A percentile compares a stretch with the other conserved stretches of the same genome.
Evolutionary conservation across 2,888 invertebrate species (phyloP).

Genomic region (Prostheceraeus crozeri): DNA sequence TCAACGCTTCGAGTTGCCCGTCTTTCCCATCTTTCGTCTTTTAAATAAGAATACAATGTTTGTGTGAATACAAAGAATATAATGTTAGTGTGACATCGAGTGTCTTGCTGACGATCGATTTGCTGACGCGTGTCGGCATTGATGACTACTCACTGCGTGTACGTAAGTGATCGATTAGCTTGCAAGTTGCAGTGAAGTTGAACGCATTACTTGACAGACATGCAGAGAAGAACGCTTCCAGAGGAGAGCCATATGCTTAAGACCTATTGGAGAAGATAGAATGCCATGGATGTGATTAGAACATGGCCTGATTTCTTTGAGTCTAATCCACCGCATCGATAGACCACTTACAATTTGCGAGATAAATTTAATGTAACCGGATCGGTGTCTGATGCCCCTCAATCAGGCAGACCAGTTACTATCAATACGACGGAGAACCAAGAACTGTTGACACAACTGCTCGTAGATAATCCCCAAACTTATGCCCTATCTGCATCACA

Average conservation of each 20-base stretch:
- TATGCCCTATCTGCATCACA: constrained; percentile 18
- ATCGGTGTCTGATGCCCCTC: constrained; percentile 12
- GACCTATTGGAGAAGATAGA: neutral
- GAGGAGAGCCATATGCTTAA: constrained; percentile 18
- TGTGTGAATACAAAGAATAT: too few relatives aligned
- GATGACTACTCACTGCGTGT: too few relatives aligned
- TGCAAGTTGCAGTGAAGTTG: too few relatives aligned
- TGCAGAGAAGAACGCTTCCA: neutral
- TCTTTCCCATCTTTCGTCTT: too few relatives aligned
- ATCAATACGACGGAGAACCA: constrained; percentile 9
- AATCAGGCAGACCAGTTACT: neutral
- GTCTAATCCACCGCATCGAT: constrained; percentile 10
- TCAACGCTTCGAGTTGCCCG: too few relatives aligned
- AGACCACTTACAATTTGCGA: constrained; percentile 6
- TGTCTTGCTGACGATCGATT: too few relatives aligned
- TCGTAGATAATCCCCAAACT: constrained; percentile 17
- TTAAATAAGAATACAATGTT: too few relatives aligned
- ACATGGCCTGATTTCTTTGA: constrained; percentile 15
- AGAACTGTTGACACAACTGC: neutral
- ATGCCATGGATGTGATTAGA: constrained; percentile 14
- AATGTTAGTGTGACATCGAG: too few relatives aligned
- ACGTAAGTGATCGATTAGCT: too few relatives aligned
- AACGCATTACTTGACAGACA: too few relatives aligned
- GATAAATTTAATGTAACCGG: constrained; percentile 3
- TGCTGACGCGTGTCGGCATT: too few relatives aligned